Evolutionary conservation across 2,113 vertebrate species (phyloP).

Genomic region (Leucosticte australis): DNA sequence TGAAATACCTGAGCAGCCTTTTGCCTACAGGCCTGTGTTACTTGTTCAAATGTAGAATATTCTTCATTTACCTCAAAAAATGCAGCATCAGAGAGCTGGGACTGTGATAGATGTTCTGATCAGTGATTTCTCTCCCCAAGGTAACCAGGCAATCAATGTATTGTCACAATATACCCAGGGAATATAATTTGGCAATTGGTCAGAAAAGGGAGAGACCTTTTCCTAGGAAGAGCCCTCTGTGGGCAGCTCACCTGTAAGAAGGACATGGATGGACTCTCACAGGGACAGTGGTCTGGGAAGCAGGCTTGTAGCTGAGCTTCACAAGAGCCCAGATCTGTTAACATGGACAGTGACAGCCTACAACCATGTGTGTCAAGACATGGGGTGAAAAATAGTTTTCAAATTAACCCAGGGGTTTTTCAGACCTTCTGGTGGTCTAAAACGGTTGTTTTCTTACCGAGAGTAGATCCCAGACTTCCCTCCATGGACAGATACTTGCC

Average conservation of each 20-base stretch:
- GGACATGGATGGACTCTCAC: rapidly evolving
- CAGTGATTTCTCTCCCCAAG: background rate
- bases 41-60: background rate
- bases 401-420: background rate
- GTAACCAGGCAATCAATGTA: background rate
- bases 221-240: background rate
- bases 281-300: background rate
- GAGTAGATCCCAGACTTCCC: background rate
- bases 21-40: background rate
- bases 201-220: background rate
- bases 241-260: background rate
- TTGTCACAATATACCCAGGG: background rate
- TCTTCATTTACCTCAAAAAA: background rate
- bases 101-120: background rate
- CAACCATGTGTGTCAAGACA: background rate
- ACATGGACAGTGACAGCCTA: background rate
- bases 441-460: background rate
- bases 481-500: background rate
- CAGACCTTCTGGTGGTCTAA: background rate
- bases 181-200: background rate
- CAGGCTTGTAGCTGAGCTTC: background rate
- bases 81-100: background rate
- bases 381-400: background rate
- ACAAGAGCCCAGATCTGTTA: background rate
- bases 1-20: background rate